Base-by-base conservation (phyloP, 1,140 invertebrate species). In the Megalopta genalis region DNA sequence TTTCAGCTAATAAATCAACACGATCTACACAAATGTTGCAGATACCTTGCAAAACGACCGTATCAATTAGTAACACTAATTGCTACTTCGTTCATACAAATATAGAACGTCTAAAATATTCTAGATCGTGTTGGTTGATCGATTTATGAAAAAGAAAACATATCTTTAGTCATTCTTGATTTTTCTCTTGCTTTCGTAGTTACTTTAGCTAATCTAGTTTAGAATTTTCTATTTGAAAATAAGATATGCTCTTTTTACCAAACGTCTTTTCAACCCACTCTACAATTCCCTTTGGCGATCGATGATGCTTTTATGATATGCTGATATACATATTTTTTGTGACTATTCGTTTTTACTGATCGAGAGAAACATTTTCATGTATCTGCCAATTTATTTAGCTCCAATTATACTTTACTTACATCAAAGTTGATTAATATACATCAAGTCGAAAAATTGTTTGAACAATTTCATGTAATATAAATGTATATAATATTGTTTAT, bases 141-240 rank as follows among this genome's bases (percentile, higher is more conserved):
- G 39, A 63, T 39, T n/a, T 37, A 59, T 64, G 32, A 66, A 65
- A 23, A 66, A 73, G 23, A 32, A 71, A 23, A 39, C 37, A 84
- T 49, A 76, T 59, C 75, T 78, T 75, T 86, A 54, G 18, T 39
- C 83, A 85, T 18, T 82, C 42, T 49, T 76, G 27, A 9, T 71
- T 72, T 57, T 65, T 79, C 67, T 66, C 74, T 84, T 66, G 87
- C 88, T 86, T 87, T 27, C 60, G 89, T 90, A 90, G 88, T 83
- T 83, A 84, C 82, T 73, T 87, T 90, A 90, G 88, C 77, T 64
- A 23, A 76, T 25, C 59, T 85, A 68, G 84, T 66, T 85, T 82
- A 82, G 57, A 82, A 49, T 25, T 76, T 46, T n/a, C 71, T 49
- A 67, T 70, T 76, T 67, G 32, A 37, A 49, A 75, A 57, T 32